Percentiles rank a stretch among this genome's conserved stretches.
Conservation (phyloP, 2,888 invertebrate genomes). For the Oxystoma pomonae region DNA sequence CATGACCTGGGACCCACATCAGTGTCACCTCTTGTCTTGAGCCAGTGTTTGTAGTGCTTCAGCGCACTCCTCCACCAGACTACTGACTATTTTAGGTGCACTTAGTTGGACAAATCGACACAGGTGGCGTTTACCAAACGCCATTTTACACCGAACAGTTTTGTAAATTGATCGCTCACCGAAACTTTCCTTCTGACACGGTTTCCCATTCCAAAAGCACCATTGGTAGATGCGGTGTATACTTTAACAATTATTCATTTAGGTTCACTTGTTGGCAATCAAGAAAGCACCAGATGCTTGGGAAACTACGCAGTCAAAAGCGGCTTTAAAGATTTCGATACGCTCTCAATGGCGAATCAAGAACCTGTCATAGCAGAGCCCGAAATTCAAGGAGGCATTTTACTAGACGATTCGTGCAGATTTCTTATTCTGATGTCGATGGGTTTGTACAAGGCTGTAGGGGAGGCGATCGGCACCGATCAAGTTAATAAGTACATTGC, state of each 20-base stretch:
- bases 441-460: conserved; percentile 78
- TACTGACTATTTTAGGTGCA: too few species aligned
- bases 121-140: too few species aligned
- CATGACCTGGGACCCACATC: too few species aligned
- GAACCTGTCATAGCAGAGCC: conserved; percentile 84
- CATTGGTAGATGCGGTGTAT: too few species aligned
- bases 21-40: too few species aligned
- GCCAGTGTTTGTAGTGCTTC: too few species aligned
- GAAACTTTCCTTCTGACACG: too few species aligned
- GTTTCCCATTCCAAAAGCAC: too few species aligned
- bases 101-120: too few species aligned
- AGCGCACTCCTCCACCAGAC: too few species aligned
- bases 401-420: conserved; percentile 72
- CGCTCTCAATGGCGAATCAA: conserved; percentile 60
- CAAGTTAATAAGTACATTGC: conserved; percentile 80
- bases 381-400: conserved; percentile 76
- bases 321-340: conserved; percentile 78
- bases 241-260: conserved; percentile 30
- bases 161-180: too few species aligned
- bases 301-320: conserved; percentile 87
- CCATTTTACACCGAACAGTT: too few species aligned
- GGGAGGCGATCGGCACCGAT: conserved; percentile 71
- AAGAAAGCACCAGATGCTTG: conserved; percentile 78
- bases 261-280: conserved; percentile 72
- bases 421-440: conserved; percentile 84